Base-by-base conservation (phyloP, 2,113 vertebrate species). In the Ahaetulla prasina region DNA sequence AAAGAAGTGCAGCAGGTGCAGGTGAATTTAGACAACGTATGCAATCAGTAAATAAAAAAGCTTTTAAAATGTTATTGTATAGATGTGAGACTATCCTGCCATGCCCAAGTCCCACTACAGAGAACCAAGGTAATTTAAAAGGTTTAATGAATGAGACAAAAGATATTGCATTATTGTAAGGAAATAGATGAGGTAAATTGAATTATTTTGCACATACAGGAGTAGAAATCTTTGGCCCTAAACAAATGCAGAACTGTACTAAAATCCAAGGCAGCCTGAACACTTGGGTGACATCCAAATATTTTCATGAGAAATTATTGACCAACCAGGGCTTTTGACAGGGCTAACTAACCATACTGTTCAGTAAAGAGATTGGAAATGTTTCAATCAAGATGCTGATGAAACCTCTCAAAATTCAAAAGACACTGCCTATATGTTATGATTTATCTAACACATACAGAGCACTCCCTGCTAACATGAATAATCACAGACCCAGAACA, bases 361-460 rank as follows among this genome's bases (percentile, higher is more conserved):
- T 95, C 88, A 92, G 68, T 89, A 94, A 92, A 93, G n/a, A 50
- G 74, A 90, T 3, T 45, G 88, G 89, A 95, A 92, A 43, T 10
- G 93, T 94, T 96, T 94, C 54, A 91, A 0, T 92, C 90, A 91
- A 93, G 16, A 0, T 87, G 95, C 80, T 96, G 91, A 93, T 95
- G 90, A 94, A 94, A 95, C 16, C 10, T 52, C 11, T 9, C 92
- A 92, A 63, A 50, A 90, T 94, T 93, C 86, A 90, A 86, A 93
- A 94, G 84, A 92, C 4, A 91, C 3, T 7, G 54, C 2, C 49
- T 94, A 60, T 43, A 30, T 93, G 92, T 93, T 85, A 89, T 88
- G 92, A 93, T 85, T 90, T 94, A 94, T 18, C 25, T 80, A 92
- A 43, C 3, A 30, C 4, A 89, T 10, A 91, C 25, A 88, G 52